Conservation (phyloP, 2,113 vertebrate species). For the Riparia riparia region DNA sequence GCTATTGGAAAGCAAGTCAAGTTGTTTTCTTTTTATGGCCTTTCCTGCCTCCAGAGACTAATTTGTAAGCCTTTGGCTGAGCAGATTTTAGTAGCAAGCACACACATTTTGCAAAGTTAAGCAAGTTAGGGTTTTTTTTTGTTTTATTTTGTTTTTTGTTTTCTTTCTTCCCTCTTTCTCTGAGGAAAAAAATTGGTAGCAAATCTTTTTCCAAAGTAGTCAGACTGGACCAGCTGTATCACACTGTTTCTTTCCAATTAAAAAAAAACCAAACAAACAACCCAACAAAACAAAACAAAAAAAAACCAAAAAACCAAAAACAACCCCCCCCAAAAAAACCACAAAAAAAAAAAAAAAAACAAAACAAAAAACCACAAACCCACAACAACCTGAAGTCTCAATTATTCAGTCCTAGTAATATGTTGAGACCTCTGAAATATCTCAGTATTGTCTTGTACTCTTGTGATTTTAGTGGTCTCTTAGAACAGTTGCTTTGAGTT, state of each 20-base stretch:
- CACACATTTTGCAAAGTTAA: not conserved
- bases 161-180: not conserved
- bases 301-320: too few species aligned
- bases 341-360: too few species aligned
- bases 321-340: too few species aligned
- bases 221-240: not conserved
- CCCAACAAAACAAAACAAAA: not conserved
- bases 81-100: not conserved
- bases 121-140: not conserved
- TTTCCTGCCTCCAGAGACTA: not conserved
- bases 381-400: too few species aligned
- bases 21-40: constrained; percentile 9
- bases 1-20: not conserved
- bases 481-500: not conserved
- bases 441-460: not conserved
- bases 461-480: not conserved
- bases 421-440: not conserved
- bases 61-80: constrained; percentile 10
- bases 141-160: too few species aligned
- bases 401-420: not conserved
- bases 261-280: too few species aligned
- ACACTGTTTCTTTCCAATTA: not conserved
- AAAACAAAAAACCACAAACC: too few species aligned
- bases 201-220: not conserved
- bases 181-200: not conserved